Percentiles rank a stretch among this genome's conserved stretches.
phyloP scores from a whole-genome alignment of 1,140 invertebrate genomes.

The Portunus trituberculatus region DNA sequence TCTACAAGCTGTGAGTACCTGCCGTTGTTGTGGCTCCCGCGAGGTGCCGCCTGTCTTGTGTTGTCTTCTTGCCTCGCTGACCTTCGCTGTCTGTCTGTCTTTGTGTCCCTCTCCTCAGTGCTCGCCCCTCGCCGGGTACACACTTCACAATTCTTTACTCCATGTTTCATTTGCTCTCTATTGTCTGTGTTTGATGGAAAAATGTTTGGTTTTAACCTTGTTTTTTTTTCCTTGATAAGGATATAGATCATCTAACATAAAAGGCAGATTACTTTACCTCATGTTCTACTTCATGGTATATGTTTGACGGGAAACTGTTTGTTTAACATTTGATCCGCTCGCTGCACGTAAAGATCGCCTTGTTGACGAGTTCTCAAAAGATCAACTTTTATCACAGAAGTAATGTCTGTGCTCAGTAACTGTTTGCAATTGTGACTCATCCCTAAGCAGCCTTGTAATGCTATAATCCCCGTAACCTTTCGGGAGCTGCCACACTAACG shows the following conservation, averaged over 20 bases:
- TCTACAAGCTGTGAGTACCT: conserved; percentile 69
- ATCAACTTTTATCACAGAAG: background rate
- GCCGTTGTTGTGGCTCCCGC: background rate
- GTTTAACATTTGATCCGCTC: no score
- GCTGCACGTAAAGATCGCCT: background rate
- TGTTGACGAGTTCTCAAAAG: background rate
- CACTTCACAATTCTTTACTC: background rate
- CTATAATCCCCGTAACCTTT: no score
- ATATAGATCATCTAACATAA: no score
- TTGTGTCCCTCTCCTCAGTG: background rate
- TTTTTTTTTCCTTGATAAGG: no score
- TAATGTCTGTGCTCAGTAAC: background rate
- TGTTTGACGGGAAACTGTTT: background rate
- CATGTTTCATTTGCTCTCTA: no score
- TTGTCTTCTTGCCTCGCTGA: background rate
- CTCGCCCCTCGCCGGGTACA: background rate
- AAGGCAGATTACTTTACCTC: no score
- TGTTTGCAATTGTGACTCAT: no score
- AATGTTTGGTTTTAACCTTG: background rate
- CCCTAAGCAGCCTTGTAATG: no score
- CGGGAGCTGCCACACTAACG: no score
- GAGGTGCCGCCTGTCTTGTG: background rate
- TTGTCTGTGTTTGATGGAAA: background rate
- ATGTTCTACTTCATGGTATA: background rate
- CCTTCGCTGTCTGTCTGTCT: background rate